Conservation (phyloP, 2,797 vertebrate genomes). For the Artibeus lituratus region DNA sequence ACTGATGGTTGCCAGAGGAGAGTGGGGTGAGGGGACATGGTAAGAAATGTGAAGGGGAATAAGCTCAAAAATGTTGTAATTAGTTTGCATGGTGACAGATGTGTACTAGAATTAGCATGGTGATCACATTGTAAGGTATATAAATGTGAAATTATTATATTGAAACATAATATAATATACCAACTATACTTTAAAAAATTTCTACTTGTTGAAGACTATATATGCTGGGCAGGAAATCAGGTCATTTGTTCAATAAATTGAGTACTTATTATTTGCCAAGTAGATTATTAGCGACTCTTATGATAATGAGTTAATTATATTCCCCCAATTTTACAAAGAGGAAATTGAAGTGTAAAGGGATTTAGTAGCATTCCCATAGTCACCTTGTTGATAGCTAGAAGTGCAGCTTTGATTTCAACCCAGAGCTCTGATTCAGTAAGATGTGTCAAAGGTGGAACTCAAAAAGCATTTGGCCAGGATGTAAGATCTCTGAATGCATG, state of each 20-base stretch:
- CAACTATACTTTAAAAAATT: background rate
- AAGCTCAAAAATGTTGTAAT: background rate
- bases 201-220: background rate
- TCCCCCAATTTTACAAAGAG: background rate
- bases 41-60: background rate
- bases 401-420: background rate
- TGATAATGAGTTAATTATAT: background rate
- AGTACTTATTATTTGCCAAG: background rate
- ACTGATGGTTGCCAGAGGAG: background rate
- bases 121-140: background rate
- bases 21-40: too few relatives aligned
- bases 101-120: background rate
- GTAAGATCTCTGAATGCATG: background rate
- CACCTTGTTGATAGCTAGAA: background rate
- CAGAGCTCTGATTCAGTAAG: background rate
- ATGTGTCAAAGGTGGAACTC: background rate
- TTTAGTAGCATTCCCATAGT: background rate
- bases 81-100: background rate
- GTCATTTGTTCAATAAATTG: background rate
- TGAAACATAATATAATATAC: background rate
- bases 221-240: background rate
- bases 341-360: background rate
- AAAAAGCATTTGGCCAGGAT: background rate
- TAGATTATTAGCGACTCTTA: background rate
- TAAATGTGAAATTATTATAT: background rate